Evolutionary conservation across 2,113 vertebrate genomes (phyloP).

Genomic region (Psammodynastes pulverulentus): DNA sequence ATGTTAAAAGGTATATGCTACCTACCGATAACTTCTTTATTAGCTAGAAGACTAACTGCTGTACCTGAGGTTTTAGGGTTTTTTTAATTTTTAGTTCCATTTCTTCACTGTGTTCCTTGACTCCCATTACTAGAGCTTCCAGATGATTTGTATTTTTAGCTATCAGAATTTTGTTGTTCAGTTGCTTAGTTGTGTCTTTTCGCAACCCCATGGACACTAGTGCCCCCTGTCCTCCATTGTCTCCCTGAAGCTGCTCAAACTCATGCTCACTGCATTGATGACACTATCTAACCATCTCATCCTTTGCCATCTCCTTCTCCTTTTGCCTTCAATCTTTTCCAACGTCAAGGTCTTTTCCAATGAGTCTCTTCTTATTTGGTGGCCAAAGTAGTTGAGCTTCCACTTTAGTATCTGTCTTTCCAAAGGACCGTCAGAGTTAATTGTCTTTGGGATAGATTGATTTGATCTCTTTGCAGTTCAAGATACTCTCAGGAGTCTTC

Average conservation of each 20-base stretch:
- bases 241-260: background rate
- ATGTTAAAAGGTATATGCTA: background rate
- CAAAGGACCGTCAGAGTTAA: too few relatives aligned
- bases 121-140: background rate
- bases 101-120: background rate
- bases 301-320: too few relatives aligned
- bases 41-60: background rate
- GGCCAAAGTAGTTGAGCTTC: too few relatives aligned
- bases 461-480: background rate
- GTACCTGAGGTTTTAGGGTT: background rate
- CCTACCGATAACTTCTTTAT: background rate
- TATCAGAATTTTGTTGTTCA: background rate
- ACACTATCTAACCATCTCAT: too few relatives aligned
- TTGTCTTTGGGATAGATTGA: background rate
- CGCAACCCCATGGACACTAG: background rate
- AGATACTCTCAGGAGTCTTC: background rate
- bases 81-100: background rate
- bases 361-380: too few relatives aligned
- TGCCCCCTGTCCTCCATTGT: background rate
- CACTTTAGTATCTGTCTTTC: too few relatives aligned
- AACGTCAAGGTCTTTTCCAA: too few relatives aligned
- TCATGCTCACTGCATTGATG: too few relatives aligned
- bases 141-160: background rate
- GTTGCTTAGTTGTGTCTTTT: background rate
- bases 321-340: too few relatives aligned